Percentiles rank a stretch among this genome's conserved stretches.
phyloP scores from a whole-genome alignment of 2,113 vertebrate species.

The Sphyrna mokarran region DNA sequence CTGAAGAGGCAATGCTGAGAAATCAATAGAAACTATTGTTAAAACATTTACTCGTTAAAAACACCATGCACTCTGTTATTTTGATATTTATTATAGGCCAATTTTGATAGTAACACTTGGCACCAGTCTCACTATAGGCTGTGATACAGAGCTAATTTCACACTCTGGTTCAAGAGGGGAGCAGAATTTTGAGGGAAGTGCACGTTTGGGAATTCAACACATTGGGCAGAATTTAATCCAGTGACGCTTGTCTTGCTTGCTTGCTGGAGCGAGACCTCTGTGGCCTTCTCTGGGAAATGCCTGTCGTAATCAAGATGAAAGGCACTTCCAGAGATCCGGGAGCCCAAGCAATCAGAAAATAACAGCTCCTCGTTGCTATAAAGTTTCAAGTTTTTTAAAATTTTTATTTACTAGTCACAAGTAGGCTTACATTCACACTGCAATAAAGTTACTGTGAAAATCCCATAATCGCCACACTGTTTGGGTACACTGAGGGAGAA shows the following conservation, averaged over 20 bases:
- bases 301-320: not conserved
- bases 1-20: not conserved
- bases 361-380: not conserved
- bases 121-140: not conserved
- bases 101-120: not conserved
- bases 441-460: no score
- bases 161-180: not conserved
- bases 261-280: not conserved
- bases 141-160: not conserved
- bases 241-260: not conserved
- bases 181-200: not conserved
- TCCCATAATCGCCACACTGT: no score
- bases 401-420: no score
- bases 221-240: not conserved
- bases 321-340: not conserved
- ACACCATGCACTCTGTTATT: not conserved
- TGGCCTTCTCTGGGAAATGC: not conserved
- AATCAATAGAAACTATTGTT: not conserved
- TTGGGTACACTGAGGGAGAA: no score
- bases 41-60: not conserved
- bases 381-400: no score
- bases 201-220: not conserved
- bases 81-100: not conserved
- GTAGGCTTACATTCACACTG: no score
- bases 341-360: not conserved